A percentile compares a stretch with the other conserved stretches of the same genome.
phyloP scores from a whole-genome alignment of 2,113 vertebrate genomes.

The Nannobrachium achirus region DNA sequence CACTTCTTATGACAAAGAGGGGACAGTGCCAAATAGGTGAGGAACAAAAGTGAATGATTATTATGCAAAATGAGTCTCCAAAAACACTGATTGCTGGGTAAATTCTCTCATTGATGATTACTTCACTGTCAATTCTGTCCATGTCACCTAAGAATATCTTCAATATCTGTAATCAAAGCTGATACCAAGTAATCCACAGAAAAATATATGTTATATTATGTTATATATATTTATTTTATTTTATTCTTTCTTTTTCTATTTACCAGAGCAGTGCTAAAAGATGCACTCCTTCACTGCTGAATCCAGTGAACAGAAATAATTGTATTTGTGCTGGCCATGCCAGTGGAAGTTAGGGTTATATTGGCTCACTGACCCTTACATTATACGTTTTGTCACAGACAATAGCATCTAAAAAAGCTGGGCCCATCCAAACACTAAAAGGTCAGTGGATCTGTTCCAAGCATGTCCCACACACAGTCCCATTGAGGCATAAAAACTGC shows the following conservation, averaged over 20 bases:
- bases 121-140: slow-evolving; percentile 33
- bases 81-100: slow-evolving; percentile 38
- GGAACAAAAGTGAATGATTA: slow-evolving; percentile 37
- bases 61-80: slow-evolving; percentile 21
- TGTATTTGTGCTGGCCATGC: not conserved
- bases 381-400: not conserved
- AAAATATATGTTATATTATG: no score
- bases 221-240: no score
- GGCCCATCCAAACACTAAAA: not conserved
- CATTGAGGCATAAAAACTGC: not conserved
- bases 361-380: not conserved
- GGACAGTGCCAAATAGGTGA: not conserved
- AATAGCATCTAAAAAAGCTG: not conserved
- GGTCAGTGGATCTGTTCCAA: not conserved
- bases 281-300: not conserved
- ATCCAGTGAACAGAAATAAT: not conserved
- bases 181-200: not conserved
- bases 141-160: not conserved
- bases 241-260: no score
- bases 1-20: not conserved
- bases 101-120: slow-evolving; percentile 38
- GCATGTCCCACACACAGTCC: not conserved
- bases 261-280: not conserved
- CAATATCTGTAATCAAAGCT: not conserved
- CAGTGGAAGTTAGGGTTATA: not conserved